Evolutionary conservation across 2,797 vertebrate species (phyloP).

Genomic region (Anguilla megastoma): DNA sequence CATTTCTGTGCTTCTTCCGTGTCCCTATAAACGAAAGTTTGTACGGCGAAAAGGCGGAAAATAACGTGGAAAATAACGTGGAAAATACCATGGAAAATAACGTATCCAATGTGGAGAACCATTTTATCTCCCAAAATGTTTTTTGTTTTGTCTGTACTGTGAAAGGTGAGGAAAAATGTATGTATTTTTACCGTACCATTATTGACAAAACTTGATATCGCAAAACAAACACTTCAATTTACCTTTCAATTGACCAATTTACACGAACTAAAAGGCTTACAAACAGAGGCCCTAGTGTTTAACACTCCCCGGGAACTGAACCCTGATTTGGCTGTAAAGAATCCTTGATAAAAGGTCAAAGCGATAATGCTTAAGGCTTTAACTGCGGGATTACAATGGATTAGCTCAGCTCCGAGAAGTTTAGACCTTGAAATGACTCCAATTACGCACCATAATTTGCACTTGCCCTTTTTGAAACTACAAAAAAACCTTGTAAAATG

Average conservation of each 20-base stretch:
- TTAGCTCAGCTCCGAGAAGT: not conserved
- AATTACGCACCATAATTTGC: not conserved
- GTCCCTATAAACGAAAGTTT: not conserved
- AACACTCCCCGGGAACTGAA: not conserved
- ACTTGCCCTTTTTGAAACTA: not conserved
- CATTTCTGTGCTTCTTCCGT: not conserved
- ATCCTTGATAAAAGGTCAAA: not conserved
- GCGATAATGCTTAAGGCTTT: not conserved
- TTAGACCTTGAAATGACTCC: not conserved
- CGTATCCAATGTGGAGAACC: not conserved
- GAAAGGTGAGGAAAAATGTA: not conserved
- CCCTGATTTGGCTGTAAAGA: not conserved
- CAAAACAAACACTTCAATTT: not conserved
- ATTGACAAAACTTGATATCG: not conserved
- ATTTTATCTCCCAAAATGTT: not conserved
- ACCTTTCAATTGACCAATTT: no score
- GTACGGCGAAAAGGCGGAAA: no score
- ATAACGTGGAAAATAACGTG: no score
- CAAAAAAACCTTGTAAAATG: not conserved
- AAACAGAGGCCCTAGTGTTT: not conserved
- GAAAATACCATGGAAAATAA: no score
- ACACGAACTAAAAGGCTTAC: not conserved
- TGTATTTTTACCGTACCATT: not conserved
- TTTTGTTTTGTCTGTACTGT: no score
- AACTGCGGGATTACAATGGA: conserved; percentile 1